phyloP scores from a whole-genome alignment of 2,113 vertebrate species.

The Dunckerocampus dactyliophorus region DNA sequence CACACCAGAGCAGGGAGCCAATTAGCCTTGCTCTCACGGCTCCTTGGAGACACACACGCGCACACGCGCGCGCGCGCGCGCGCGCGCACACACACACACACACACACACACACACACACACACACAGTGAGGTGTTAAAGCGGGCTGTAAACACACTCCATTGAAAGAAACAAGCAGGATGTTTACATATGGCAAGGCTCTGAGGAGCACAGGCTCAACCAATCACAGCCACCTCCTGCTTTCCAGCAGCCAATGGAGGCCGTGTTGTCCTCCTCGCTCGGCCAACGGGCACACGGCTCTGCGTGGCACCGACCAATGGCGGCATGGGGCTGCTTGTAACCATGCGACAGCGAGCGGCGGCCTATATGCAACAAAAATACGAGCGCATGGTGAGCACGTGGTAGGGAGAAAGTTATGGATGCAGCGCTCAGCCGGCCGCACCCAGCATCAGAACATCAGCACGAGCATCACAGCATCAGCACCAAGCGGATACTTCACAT shows the following conservation, averaged over 20 bases:
- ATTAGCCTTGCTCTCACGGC: conserved; percentile 59
- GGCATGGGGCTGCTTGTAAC: conserved; percentile 65
- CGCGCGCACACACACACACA: conserved; percentile 16
- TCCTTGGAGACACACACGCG: conserved; percentile 51
- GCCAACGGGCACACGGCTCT: conserved; percentile 51
- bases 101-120: conserved; percentile 17
- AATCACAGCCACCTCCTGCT: conserved; percentile 45
- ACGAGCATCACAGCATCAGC: too few species aligned
- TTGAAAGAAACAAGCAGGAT: conserved; percentile 66
- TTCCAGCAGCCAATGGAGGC: conserved; percentile 49
- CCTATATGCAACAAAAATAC: conserved; percentile 53
- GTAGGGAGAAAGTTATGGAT: conserved; percentile 68
- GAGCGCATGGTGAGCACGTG: conserved; percentile 67
- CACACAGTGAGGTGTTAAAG: conserved; percentile 21
- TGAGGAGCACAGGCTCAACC: conserved; percentile 57
- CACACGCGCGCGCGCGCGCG: too few species aligned
- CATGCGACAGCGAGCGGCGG: conserved; percentile 66
- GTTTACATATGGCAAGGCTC: conserved; percentile 69
- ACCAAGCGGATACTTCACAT: too few species aligned
- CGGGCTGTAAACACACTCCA: conserved; percentile 67
- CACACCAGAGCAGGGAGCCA: conserved; percentile 51
- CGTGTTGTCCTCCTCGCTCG: conserved; percentile 13
- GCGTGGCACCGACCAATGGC: conserved; percentile 57
- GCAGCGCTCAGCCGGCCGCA: conserved; percentile 30
- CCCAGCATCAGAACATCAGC: neutral